Evolutionary conservation across 2,888 invertebrate genomes (phyloP).

Genomic region (Pristionchus entomophagus): DNA sequence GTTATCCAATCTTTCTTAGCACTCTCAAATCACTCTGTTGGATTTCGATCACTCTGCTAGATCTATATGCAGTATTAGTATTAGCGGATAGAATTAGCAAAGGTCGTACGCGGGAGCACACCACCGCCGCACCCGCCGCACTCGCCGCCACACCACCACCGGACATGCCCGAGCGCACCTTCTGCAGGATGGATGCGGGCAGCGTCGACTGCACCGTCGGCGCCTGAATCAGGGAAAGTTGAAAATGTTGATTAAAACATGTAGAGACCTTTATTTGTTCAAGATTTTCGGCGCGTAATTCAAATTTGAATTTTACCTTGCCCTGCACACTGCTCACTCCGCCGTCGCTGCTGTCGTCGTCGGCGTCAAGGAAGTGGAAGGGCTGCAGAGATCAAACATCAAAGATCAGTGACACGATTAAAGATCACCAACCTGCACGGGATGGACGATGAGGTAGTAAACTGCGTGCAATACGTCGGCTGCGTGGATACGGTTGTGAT

Average conservation of each 20-base stretch:
- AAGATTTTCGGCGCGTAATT: neutral
- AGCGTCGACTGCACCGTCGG: constrained; percentile 6
- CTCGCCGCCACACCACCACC: neutral
- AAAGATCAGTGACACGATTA: neutral
- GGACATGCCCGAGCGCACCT: constrained; percentile 28
- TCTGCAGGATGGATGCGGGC: constrained; percentile 19
- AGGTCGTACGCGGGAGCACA: constrained; percentile 21
- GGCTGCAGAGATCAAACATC: constrained; percentile 35
- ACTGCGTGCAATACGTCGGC: constrained; percentile 81
- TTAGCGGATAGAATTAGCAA: constrained; percentile 17
- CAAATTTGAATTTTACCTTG: constrained; percentile 32
- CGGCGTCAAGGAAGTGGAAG: constrained; percentile 50
- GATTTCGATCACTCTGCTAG: too few species aligned
- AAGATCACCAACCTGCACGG: constrained; percentile 55
- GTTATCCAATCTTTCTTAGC: too few species aligned
- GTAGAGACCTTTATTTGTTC: too few species aligned
- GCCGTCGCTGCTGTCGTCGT: constrained; percentile 38
- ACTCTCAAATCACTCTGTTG: too few species aligned
- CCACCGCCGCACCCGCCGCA: neutral
- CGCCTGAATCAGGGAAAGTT: constrained; percentile 4
- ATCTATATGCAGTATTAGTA: too few species aligned
- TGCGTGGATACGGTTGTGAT: constrained; percentile 82
- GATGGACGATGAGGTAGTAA: constrained; percentile 79
- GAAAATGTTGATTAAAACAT: neutral
- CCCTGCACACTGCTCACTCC: neutral